Evolutionary conservation across 2,113 vertebrate species (phyloP), one percentile per base, ranked within the genome.

Genomic region (Tichodroma muraria): DNA sequence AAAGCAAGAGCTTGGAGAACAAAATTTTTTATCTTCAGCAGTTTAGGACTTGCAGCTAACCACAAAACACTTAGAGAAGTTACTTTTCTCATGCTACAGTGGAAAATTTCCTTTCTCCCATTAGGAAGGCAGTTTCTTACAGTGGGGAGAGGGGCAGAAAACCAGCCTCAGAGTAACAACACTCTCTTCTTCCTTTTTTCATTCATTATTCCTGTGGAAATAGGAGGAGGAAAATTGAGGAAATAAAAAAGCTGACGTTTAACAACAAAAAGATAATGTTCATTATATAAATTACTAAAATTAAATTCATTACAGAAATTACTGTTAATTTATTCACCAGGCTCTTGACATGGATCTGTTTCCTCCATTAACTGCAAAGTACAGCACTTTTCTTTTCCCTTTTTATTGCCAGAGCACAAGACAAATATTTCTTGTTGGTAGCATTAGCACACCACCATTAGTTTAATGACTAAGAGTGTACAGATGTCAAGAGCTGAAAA

Each of bases 361-460:
- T 81, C 56, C 69, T 81, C 72, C 69, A 86, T 93, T 94, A 90
- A 72, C 64, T 75, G 40, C 21, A 71, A 85, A 80, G 27, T 35
- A 61, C 5, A 79, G 47, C 33, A 33, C 52, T 88, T 84, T 42
- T 44, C n/a, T 87, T 77, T 50, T 42, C 68, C 35, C 31, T 57
- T 77, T 90, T 77, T 81, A 81, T 38, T 89, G 49, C 38, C 49
- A 60, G 61, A 78, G 38, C 9, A 76, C n/a, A 61, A 72, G 47
- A 61, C 45, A 91, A 63, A 27, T 40, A 60, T 54, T 70, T 88
- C 72, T 85, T 52, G 24, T 71, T 68, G 70, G 83, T 92, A 81
- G 80, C 90, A 94, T 88, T 91, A 95, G 59, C 57, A 82, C 75
- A 85, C 3, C 47, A 45, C 79, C 90, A 96, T 95, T 82, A 96